phyloP scores from a whole-genome alignment of 30 jellyfish, hydroid and myxozoan genomes.

The Hydractinia symbiolongicarpus region DNA sequence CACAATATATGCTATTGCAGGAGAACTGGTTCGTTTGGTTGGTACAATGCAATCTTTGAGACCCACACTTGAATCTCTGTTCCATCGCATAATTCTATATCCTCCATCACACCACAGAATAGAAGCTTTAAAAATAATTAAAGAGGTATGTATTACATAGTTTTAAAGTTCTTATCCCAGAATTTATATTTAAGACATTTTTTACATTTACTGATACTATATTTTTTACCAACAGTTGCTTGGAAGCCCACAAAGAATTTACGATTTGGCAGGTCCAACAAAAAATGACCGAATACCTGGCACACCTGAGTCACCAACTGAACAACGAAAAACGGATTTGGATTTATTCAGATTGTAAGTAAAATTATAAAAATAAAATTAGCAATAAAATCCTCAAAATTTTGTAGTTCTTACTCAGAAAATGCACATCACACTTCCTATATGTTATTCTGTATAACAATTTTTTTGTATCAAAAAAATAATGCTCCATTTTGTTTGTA shows the following conservation, averaged over 20 bases:
- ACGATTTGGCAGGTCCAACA: constrained; percentile 87
- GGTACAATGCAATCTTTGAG: constrained; percentile 77
- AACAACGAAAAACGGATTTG: constrained; percentile 62
- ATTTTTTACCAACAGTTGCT: constrained; percentile 35
- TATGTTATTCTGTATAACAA: neutral
- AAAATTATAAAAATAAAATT: too few species aligned
- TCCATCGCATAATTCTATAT: constrained; percentile 68
- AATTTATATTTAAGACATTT: neutral
- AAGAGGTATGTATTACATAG: constrained; percentile 56
- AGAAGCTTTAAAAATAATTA: constrained; percentile 80
- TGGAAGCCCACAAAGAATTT: constrained; percentile 67
- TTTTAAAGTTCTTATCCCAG: neutral
- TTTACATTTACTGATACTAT: neutral
- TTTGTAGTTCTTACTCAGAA: too few species aligned
- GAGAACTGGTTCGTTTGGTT: constrained; percentile 73
- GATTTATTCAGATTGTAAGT: constrained; percentile 80
- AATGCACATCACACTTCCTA: neutral
- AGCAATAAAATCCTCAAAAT: too few species aligned
- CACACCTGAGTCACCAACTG: constrained; percentile 81
- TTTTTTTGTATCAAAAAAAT: neutral
- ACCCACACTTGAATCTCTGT: constrained; percentile 78
- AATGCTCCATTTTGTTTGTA: neutral
- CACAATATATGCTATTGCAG: constrained; percentile 59
- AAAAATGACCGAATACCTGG: constrained; percentile 73
- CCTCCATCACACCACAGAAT: constrained; percentile 91